phyloP scores from a whole-genome alignment of 2,113 vertebrate genomes.

The Brienomyrus longianalis region DNA sequence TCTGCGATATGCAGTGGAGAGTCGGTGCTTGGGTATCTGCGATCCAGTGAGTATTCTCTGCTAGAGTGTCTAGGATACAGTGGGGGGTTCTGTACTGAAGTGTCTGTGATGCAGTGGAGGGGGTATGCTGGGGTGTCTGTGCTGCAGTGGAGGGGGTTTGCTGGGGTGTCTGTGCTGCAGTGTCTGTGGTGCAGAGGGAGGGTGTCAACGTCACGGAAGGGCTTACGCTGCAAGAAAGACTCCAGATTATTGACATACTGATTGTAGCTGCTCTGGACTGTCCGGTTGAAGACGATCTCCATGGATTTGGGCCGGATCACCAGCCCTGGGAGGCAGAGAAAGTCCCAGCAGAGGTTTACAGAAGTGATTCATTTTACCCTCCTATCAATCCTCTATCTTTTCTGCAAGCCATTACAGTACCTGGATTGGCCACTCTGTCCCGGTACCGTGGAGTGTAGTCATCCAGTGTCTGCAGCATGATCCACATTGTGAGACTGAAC shows the following conservation, averaged over 20 bases:
- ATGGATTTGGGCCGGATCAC: constrained; percentile 77
- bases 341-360: neutral
- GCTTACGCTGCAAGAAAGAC: constrained; percentile 73
- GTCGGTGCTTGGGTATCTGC: neutral
- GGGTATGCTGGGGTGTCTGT: neutral
- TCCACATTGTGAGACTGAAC: constrained; percentile 92
- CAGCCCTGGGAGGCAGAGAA: constrained; percentile 59
- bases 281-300: constrained; percentile 70
- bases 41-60: neutral
- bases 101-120: neutral
- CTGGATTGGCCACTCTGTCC: constrained; percentile 82
- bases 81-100: neutral
- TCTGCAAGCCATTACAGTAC: constrained; percentile 46
- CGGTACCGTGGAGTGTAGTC: constrained; percentile 73
- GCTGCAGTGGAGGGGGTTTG: neutral
- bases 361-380: neutral
- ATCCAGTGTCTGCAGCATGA: constrained; percentile 83
- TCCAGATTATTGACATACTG: constrained; percentile 64
- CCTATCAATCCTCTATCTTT: neutral
- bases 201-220: neutral
- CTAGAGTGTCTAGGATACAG: neutral
- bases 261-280: constrained; percentile 55
- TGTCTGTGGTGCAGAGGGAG: neutral
- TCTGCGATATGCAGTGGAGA: neutral
- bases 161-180: neutral